Conservation (phyloP, 2,797 vertebrate genomes). For the Lophius americanus region DNA sequence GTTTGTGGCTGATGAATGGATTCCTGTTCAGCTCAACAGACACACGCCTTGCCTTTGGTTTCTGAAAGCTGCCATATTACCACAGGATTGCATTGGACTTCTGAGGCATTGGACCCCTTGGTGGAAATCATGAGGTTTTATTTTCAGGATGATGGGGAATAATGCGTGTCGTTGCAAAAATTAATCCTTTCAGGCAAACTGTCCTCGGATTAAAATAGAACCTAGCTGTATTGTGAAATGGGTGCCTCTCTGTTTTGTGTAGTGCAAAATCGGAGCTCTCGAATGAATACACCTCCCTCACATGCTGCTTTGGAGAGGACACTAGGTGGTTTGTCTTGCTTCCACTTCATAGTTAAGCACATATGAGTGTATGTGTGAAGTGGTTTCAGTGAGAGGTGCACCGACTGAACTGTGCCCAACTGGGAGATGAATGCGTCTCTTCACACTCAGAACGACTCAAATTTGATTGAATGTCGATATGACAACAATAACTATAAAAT, state of each 20-base stretch:
- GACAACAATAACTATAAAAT: too few relatives aligned
- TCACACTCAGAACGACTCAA: background rate
- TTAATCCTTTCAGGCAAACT: slow-evolving; percentile 47
- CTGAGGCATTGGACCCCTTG: slow-evolving; percentile 26
- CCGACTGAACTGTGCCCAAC: slow-evolving; percentile 34
- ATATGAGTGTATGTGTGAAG: slow-evolving; percentile 70
- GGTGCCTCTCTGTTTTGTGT: slow-evolving; percentile 64
- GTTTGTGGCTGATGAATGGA: slow-evolving; percentile 44
- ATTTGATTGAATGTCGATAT: too few relatives aligned
- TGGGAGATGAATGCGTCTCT: slow-evolving; percentile 27
- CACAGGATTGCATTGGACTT: slow-evolving; percentile 32
- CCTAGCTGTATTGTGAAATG: slow-evolving; percentile 76
- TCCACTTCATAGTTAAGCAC: slow-evolving; percentile 64
- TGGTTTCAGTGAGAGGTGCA: slow-evolving; percentile 56
- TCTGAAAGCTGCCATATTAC: slow-evolving; percentile 46
- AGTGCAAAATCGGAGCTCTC: slow-evolving; percentile 64
- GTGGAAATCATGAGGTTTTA: slow-evolving; percentile 33
- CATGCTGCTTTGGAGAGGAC: slow-evolving; percentile 55
- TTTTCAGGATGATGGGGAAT: slow-evolving; percentile 47
- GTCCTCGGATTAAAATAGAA: slow-evolving; percentile 74
- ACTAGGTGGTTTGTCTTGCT: slow-evolving; percentile 58
- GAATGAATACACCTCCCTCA: slow-evolving; percentile 80
- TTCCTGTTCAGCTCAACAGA: slow-evolving; percentile 52
- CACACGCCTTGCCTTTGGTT: slow-evolving; percentile 35
- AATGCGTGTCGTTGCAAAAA: slow-evolving; percentile 42